Evolutionary conservation across 1,140 invertebrate species (phyloP).

Genomic region (Zaprionus ornatus): DNA sequence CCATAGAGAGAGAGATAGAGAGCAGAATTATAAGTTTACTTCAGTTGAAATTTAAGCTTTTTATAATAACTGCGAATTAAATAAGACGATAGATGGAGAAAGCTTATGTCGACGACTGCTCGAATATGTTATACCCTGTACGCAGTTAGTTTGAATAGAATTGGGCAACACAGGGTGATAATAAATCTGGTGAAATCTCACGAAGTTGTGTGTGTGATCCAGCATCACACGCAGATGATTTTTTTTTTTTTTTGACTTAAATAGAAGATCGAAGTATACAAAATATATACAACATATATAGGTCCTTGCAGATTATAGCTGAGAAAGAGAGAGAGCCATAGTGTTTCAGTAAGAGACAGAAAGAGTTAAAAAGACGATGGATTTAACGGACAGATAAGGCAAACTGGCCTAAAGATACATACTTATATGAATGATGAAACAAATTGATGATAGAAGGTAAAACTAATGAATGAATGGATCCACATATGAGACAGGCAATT

Average conservation of each 20-base stretch:
- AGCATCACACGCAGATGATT: neutral
- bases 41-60: neutral
- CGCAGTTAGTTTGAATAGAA: neutral
- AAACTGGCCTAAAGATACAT: too few species aligned
- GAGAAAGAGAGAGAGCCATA: too few species aligned
- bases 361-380: too few species aligned
- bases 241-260: constrained; percentile 5
- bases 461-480: neutral
- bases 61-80: neutral
- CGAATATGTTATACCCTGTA: neutral
- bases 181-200: neutral
- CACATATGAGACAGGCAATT: neutral
- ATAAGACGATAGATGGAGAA: neutral
- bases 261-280: neutral
- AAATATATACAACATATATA: constrained; percentile 1
- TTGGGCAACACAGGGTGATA: constrained; percentile 4
- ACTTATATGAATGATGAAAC: too few species aligned
- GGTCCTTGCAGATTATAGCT: neutral
- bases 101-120: neutral
- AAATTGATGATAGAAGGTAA: neutral
- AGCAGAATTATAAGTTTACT: neutral
- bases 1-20: too few species aligned
- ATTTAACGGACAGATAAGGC: neutral
- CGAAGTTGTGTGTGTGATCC: neutral
- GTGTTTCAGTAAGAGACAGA: too few species aligned